phyloP scores from a whole-genome alignment of 1,140 invertebrate species.

The Chironomus tepperi region DNA sequence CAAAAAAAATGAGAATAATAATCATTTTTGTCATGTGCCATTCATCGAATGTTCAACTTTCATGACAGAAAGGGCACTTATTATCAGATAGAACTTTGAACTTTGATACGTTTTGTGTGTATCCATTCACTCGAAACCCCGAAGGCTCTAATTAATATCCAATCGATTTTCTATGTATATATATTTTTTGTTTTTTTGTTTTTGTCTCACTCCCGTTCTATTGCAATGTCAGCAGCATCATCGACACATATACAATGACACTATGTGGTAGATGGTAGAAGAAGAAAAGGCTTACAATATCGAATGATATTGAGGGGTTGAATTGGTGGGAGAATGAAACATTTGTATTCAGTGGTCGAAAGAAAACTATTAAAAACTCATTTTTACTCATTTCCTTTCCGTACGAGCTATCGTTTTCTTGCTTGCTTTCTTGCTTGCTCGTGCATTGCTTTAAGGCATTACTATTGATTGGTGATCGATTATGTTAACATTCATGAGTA shows the following conservation, averaged over 20 bases:
- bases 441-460: neutral
- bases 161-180: neutral
- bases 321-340: neutral
- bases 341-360: conserved; percentile 8
- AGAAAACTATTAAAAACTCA: conserved; percentile 21
- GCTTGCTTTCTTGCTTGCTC: neutral
- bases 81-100: conserved; percentile 8
- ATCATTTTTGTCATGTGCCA: too few species aligned
- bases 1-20: too few species aligned
- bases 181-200: neutral
- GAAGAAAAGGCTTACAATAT: too few species aligned
- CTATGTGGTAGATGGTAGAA: too few species aligned
- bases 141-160: conserved; percentile 10
- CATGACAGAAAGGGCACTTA: conserved; percentile 1
- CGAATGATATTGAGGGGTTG: too few species aligned
- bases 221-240: neutral
- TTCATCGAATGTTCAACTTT: neutral
- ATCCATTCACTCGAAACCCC: neutral
- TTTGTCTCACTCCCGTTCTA: neutral
- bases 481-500: neutral
- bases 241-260: neutral
- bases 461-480: neutral
- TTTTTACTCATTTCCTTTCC: neutral
- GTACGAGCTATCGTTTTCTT: neutral
- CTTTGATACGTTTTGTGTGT: neutral